Base-by-base conservation (phyloP, 1,140 invertebrate genomes). In the Protaetia brevitarsis region DNA sequence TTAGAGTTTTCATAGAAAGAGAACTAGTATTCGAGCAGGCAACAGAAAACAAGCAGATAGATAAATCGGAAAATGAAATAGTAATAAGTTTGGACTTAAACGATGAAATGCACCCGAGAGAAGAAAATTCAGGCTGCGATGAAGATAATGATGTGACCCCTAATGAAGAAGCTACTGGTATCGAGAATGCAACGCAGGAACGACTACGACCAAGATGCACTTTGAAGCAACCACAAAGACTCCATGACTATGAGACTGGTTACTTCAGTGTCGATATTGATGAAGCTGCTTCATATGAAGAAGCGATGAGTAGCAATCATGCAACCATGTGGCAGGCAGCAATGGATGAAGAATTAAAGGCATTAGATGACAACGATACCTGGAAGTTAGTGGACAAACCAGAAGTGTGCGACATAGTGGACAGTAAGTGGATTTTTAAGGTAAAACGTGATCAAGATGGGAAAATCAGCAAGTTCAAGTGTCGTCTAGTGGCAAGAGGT, bases 391-490 rank as follows among this genome's bases (percentile, higher is more conserved):
- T 71, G 21, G n/a, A 58, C n/a, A 26, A n/a, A 16, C 64, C 64
- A 7, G 26, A 57, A 36, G 16, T 21, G 3, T 28, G 34, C 21
- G 11, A 60, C 34, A 66, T 60, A 58, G 65, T 78, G 3, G 63
- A 70, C 11, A 71, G 58, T 41, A 71, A 71, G 51, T 80, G 77
- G 78, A 72, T 80, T 0, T 78, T 72, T 31, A 73, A 69, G 31
- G 56, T 71, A 2, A 76, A 78, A 65, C 10, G 29, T 11, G 41
- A 68, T 51, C 41, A 56, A 51, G 51, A 71, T 26, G 68, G 70
- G 58, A 64, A 65, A 2, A 34, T 67, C 31, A 5, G 57, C 8
- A 36, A 63, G 16, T n/a, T 30, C 60, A 37, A 19, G 60, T n/a
- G 7, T 34, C 7, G 7, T 7, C 7, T 7, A 11, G 13, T 63